Conservation (phyloP, 2,888 invertebrate species). For the Torymus auratus region DNA sequence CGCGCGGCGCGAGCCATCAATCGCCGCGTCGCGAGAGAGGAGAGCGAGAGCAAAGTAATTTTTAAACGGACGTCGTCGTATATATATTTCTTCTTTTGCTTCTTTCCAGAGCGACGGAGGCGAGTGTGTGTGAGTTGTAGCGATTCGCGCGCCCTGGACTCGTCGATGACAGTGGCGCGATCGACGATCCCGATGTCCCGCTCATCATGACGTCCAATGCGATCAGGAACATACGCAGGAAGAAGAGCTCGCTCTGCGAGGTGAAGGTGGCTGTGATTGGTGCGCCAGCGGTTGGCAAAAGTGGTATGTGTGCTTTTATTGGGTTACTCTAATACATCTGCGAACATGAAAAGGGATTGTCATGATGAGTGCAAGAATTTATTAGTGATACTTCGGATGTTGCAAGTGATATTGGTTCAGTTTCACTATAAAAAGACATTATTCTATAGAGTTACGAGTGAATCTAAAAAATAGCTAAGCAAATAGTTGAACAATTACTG, state of each 20-base stretch:
- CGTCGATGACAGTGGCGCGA: slow-evolving; percentile 9
- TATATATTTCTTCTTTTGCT: background rate
- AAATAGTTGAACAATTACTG: no score
- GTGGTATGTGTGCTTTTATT: slow-evolving; percentile 82
- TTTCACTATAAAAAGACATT: no score
- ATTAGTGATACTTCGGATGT: no score
- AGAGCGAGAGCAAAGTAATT: background rate
- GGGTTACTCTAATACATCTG: background rate
- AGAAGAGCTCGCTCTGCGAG: slow-evolving; percentile 92
- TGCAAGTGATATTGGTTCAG: no score
- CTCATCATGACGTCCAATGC: slow-evolving; percentile 79
- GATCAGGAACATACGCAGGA: slow-evolving; percentile 89
- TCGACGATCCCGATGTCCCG: slow-evolving; percentile 62
- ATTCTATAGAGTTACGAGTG: no score
- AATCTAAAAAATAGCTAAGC: no score
- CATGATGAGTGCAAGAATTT: no score
- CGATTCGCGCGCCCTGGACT: slow-evolving; percentile 30
- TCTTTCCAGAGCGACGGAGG: background rate
- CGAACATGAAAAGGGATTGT: background rate
- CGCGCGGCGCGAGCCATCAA: background rate
- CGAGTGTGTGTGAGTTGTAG: slow-evolving; percentile 63
- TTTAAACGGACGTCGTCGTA: slow-evolving; percentile 6
- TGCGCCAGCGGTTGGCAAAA: slow-evolving; percentile 93
- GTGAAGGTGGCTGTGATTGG: slow-evolving; percentile 94
- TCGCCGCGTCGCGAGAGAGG: background rate